phyloP scores from a whole-genome alignment of 35 echinoderm and acorn worm genomes.

The Heliocidaris erythrogramma region DNA sequence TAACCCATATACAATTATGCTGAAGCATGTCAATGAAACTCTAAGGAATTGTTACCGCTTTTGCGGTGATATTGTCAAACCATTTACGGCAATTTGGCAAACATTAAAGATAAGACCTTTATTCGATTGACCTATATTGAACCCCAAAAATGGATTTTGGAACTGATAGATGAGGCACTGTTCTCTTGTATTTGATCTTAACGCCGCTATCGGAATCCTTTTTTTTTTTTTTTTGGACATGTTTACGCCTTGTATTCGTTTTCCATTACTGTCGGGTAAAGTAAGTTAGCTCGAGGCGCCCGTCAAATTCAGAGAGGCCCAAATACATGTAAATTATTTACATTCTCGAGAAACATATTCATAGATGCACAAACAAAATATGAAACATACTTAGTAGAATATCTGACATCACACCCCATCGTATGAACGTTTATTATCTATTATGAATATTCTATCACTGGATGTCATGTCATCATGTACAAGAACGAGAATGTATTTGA shows the following conservation, averaged over 20 bases:
- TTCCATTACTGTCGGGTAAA: neutral
- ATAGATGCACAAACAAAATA: too few relatives aligned
- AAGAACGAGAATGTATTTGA: too few relatives aligned
- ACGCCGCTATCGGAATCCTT: neutral
- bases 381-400: too few relatives aligned
- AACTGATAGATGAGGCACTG: neutral
- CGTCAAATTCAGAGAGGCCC: neutral
- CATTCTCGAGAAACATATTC: too few relatives aligned
- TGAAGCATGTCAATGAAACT: neutral
- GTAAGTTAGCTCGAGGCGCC: neutral
- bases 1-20: neutral
- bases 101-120: neutral
- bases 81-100: neutral
- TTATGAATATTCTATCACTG: too few relatives aligned
- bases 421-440: too few relatives aligned
- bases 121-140: slow-evolving; percentile 11
- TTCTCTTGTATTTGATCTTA: neutral
- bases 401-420: too few relatives aligned
- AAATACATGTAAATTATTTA: neutral
- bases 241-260: neutral
- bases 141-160: neutral
- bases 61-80: neutral
- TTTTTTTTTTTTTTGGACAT: neutral
- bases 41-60: neutral
- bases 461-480: too few relatives aligned